Evolutionary conservation across 2,888 invertebrate genomes (phyloP), one percentile per base, ranked within the genome.

Genomic region (Cosmopolites sordidus): DNA sequence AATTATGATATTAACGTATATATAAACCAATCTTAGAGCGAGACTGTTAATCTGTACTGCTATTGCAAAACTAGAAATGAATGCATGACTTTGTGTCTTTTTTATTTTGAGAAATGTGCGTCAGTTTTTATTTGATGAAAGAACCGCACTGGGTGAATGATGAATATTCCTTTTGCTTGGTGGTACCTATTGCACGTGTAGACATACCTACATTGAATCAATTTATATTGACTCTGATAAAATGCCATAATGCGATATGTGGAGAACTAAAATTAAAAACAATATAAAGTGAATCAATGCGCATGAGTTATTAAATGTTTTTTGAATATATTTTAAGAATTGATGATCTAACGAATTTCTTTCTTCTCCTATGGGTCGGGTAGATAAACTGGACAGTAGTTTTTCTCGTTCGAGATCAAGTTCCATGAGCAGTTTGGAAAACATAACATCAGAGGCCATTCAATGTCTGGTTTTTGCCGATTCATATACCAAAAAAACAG

Each of bases 401-500:
- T 96, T 96, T 80, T 94, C 94, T 69, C 84, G 96, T 74, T 97
- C 96, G 64, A 84, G 96, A 70, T 95, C 94, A 75, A 95, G 95
- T 76, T 94, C 93, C 76, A 95, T 95, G 89, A 95, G 95, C 70
- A 96, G 95, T 76, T 81, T 97, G 73, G 96, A 97, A 79, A 95
- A 95, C 81, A 93, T 96, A 78, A 88, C 90, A 70, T 88, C 91
- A 67, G 97, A 97, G 80, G 89, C 94, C 73, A 89, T 97, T 70
- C 93, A 93, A 80, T 93, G 92, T 79, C 84, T 98, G 76, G 88
- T 89, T 66, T 97, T 97, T 78, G 92, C 92, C 65, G 97, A 97
- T 78, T 92, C 94, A 64, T 96, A 90, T 76, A 88, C 91, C 59
- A 90, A 89, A 77, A 94, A 92, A 81, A 88, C 88, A 78, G 96